Evolutionary conservation across 2,113 vertebrate species (phyloP).

Genomic region (Pterocles burchelli): DNA sequence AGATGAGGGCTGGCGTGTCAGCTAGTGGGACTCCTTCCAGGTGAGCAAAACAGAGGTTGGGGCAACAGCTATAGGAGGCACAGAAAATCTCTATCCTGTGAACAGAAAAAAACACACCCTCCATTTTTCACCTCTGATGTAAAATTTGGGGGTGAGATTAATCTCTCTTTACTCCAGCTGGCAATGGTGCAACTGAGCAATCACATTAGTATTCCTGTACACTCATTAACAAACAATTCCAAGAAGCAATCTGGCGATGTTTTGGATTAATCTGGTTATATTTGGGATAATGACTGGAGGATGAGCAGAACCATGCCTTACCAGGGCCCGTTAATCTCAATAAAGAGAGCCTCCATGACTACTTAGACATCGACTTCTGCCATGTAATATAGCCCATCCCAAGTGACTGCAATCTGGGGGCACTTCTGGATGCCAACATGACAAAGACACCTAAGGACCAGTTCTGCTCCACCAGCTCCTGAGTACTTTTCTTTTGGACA

Average conservation of each 20-base stretch:
- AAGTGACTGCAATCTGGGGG: neutral
- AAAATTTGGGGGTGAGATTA: neutral
- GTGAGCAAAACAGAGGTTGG: neutral
- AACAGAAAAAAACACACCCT: neutral
- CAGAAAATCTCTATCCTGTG: neutral
- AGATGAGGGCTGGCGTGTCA: neutral
- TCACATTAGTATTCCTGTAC: neutral
- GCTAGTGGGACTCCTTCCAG: neutral
- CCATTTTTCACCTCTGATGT: neutral
- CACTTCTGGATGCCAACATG: neutral
- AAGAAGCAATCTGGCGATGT: neutral
- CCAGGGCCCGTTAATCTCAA: neutral
- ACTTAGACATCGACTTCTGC: neutral
- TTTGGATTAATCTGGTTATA: neutral
- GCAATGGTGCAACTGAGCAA: neutral
- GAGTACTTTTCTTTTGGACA: neutral
- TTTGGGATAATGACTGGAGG: neutral
- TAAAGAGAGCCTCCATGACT: neutral
- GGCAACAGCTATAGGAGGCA: neutral
- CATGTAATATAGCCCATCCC: neutral
- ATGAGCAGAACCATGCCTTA: neutral
- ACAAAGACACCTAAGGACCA: neutral
- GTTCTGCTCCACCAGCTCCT: neutral
- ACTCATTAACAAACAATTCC: neutral
- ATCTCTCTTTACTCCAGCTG: neutral